Evolutionary conservation across 2,113 vertebrate genomes (phyloP).

Genomic region (Meleagris gallopavo): DNA sequence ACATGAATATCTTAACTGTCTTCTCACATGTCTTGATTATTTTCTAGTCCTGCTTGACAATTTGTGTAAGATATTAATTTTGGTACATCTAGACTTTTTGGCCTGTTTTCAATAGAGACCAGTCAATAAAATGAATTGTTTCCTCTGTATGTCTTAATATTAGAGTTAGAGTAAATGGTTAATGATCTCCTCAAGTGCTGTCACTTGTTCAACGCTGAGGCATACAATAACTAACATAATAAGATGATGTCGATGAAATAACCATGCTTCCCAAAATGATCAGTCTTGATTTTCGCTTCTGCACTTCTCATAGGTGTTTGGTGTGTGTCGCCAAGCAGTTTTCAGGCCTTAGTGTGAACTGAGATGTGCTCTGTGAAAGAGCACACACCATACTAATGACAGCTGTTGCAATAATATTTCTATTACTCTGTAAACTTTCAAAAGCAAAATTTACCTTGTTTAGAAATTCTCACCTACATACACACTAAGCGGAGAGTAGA

Average conservation of each 20-base stretch:
- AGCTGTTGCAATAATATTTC: not conserved
- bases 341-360: not conserved
- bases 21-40: not conserved
- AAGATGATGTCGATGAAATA: not conserved
- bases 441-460: not conserved
- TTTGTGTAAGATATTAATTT: not conserved
- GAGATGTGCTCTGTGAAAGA: not conserved
- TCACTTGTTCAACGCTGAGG: not conserved
- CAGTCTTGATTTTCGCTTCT: not conserved
- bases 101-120: not conserved
- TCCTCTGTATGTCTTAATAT: not conserved
- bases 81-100: not conserved
- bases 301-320: rapidly evolving
- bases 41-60: not conserved
- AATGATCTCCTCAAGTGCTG: not conserved
- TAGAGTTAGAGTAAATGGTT: not conserved
- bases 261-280: not conserved
- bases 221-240: not conserved
- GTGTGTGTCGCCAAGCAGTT: not conserved
- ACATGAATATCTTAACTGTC: not conserved
- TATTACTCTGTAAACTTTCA: not conserved
- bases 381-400: not conserved
- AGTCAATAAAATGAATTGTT: not conserved
- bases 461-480: not conserved
- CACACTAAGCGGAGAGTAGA: not conserved